phyloP scores from a whole-genome alignment of 2,113 vertebrate species.

The Thermophis baileyi region DNA sequence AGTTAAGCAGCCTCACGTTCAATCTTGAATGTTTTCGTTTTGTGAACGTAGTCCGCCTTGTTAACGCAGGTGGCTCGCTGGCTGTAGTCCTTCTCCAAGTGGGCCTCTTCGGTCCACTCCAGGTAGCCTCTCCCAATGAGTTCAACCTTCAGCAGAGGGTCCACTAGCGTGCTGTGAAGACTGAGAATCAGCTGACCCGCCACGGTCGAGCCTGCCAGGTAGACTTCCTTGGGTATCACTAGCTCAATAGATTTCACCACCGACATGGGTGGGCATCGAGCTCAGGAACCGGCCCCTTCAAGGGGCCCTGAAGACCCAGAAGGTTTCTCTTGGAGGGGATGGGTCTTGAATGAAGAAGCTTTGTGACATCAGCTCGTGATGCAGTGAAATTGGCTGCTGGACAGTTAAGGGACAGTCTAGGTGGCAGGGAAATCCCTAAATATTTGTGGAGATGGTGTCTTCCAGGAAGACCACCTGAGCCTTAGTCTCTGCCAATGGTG shows the following conservation, averaged over 20 bases:
- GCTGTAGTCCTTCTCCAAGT: conserved; percentile 41
- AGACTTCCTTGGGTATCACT: conserved; percentile 52
- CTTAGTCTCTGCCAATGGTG: background rate
- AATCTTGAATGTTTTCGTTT: conserved; percentile 51
- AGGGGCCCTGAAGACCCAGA: background rate
- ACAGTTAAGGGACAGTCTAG: background rate
- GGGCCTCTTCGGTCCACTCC: conserved; percentile 57
- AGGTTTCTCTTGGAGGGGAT: background rate
- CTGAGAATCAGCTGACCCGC: conserved; percentile 49
- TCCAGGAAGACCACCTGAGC: background rate
- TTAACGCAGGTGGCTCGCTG: conserved; percentile 54
- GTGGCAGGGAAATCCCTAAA: background rate
- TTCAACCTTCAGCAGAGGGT: conserved; percentile 53
- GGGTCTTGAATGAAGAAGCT: conserved; percentile 2
- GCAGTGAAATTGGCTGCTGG: background rate
- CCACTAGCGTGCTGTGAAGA: conserved; percentile 52
- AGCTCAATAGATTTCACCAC: conserved; percentile 54
- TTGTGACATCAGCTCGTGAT: conserved; percentile 49
- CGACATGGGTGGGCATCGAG: conserved; percentile 30
- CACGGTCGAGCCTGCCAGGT: conserved; percentile 50
- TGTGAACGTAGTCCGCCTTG: conserved; percentile 57
- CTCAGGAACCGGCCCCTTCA: background rate
- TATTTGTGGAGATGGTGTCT: background rate
- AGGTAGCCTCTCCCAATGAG: conserved; percentile 59
- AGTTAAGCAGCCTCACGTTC: conserved; percentile 42